These are phyloP conservation scores for Oplegnathus fasciatus DNA, from an alignment of 2,113 vertebrate species.

Conservation along the genomic window DNA sequence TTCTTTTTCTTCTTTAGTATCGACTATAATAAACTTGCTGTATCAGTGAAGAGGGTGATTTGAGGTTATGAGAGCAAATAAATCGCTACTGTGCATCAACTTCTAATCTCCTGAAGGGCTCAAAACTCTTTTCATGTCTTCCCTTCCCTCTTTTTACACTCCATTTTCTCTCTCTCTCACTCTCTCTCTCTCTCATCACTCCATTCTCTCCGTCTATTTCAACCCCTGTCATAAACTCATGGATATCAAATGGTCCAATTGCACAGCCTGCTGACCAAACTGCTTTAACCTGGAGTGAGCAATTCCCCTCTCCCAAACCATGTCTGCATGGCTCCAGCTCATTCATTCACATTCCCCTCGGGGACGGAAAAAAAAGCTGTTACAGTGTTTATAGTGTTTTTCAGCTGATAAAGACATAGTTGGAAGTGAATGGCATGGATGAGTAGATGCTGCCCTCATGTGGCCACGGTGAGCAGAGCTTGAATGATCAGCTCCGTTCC, in stretches of 20 bases:
- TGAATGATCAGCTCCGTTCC: neutral
- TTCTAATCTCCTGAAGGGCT: neutral
- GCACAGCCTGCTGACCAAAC: conserved; percentile 45
- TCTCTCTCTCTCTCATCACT: neutral
- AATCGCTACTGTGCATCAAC: neutral
- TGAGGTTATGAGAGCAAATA: conserved; percentile 6
- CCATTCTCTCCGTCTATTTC: neutral
- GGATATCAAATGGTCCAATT: conserved; percentile 47
- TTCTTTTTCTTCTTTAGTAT: neutral
- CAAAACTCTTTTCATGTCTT: conserved; percentile 5
- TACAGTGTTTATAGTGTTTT: conserved; percentile 18
- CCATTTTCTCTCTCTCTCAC: neutral
- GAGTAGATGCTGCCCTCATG: conserved; percentile 76
- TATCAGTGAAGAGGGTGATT: neutral
- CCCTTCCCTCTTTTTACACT: neutral
- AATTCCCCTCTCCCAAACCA: conserved; percentile 31
- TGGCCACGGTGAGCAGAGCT: conserved; percentile 58
- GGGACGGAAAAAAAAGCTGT: neutral
- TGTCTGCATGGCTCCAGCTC: conserved; percentile 18
- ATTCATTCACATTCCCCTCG: conserved; percentile 28
- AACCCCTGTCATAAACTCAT: conserved; percentile 23
- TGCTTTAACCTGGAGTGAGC: conserved; percentile 5
- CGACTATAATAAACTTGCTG: conserved; percentile 7
- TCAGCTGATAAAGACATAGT: neutral
- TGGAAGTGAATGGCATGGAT: neutral